Conservation (phyloP, 30 jellyfish, hydroid and myxozoan species). For the Aurelia aurita region DNA sequence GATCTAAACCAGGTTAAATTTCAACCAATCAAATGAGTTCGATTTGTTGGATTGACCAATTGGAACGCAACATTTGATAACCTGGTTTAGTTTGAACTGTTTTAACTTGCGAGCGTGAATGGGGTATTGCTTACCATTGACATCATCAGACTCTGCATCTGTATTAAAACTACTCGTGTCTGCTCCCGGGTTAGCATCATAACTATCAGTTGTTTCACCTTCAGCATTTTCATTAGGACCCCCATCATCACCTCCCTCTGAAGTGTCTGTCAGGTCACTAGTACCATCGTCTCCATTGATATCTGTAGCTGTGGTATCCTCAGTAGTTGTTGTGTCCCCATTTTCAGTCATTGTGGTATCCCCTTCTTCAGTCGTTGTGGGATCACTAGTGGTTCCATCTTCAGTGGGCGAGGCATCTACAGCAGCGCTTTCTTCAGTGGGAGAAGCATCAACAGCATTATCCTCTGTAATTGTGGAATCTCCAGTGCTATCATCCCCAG, state of each 20-base stretch:
- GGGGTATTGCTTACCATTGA: constrained; percentile 9
- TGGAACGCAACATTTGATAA: too few relatives aligned
- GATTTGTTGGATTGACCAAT: too few relatives aligned
- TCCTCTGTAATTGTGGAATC: background rate
- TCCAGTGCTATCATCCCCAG: background rate
- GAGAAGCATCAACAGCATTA: background rate
- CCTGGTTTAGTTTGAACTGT: background rate
- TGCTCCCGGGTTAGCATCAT: constrained; percentile 27
- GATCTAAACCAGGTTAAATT: too few relatives aligned
- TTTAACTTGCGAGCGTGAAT: background rate
- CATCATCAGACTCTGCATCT: constrained; percentile 26
- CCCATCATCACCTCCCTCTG: constrained; percentile 31
- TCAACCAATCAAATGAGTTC: too few relatives aligned
- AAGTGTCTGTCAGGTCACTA: background rate
- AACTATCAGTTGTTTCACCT: background rate
- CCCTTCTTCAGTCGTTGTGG: too few relatives aligned
- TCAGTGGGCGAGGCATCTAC: too few relatives aligned
- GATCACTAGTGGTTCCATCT: too few relatives aligned
- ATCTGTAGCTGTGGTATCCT: background rate
- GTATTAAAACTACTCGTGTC: constrained; percentile 6
- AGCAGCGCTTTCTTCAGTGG: background rate
- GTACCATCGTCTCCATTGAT: constrained; percentile 16
- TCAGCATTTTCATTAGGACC: constrained; percentile 33
- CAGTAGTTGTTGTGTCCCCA: background rate
- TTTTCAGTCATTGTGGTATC: background rate